Evolutionary conservation across 2,888 invertebrate species (phyloP).

Genomic region (Sarcophaga rosellei): DNA sequence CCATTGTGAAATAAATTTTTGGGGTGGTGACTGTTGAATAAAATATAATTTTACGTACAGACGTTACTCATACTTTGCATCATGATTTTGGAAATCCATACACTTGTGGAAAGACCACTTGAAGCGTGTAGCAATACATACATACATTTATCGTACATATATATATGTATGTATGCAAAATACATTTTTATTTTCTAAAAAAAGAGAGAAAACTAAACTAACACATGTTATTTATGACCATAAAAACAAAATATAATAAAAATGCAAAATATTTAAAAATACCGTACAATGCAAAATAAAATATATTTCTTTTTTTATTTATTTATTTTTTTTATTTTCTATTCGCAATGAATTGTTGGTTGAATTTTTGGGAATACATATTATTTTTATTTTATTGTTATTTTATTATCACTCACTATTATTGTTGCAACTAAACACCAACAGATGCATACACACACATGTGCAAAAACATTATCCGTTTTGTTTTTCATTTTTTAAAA

Average conservation of each 20-base stretch:
- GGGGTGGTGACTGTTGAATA: conserved; percentile 20
- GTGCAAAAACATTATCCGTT: background rate
- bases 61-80: background rate
- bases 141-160: background rate
- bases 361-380: background rate
- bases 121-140: background rate
- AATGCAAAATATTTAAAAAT: conserved; percentile 46
- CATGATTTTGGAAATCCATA: no score
- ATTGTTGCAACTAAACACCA: background rate
- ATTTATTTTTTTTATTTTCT: background rate
- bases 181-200: conserved; percentile 1
- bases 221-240: conserved; percentile 64
- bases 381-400: no score
- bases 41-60: conserved; percentile 4
- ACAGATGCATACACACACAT: background rate
- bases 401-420: background rate
- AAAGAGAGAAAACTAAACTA: conserved; percentile 14
- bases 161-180: background rate
- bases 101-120: no score
- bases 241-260: conserved; percentile 55
- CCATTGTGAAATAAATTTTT: conserved; percentile 44
- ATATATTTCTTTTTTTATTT: background rate
- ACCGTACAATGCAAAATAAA: background rate
- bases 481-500: background rate
- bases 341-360: background rate